phyloP scores from a whole-genome alignment of 2,888 invertebrate genomes.

The Glaucopsyche alexis region DNA sequence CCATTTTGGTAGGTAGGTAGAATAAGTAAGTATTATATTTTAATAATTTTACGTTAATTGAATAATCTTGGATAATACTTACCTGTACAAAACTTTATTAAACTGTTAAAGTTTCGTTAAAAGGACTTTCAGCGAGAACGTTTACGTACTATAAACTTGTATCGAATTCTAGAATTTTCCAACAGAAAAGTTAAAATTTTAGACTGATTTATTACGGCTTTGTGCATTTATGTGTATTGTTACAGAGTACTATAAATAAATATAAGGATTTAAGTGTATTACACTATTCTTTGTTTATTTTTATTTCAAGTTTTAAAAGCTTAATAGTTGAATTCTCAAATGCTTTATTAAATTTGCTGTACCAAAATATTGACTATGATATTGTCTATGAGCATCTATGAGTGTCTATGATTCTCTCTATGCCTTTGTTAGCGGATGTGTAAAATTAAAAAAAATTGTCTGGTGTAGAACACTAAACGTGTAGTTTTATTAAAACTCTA shows the following conservation, averaged over 20 bases:
- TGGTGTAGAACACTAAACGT: too few species aligned
- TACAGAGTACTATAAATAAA: slow-evolving; percentile 5
- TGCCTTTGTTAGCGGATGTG: too few species aligned
- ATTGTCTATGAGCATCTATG: too few species aligned
- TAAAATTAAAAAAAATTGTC: too few species aligned
- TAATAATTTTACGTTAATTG: background rate
- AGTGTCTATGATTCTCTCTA: too few species aligned
- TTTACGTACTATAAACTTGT: background rate
- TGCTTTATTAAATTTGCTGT: too few species aligned
- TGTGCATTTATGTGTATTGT: slow-evolving; percentile 3
- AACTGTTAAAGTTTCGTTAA: background rate
- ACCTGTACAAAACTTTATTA: background rate
- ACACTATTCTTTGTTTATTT: background rate
- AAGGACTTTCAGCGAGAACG: background rate
- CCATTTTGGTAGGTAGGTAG: background rate
- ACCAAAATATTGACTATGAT: too few species aligned
- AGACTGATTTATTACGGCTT: slow-evolving; percentile 9
- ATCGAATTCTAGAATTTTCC: slow-evolving; percentile 11
- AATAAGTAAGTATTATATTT: background rate
- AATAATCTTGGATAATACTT: background rate
- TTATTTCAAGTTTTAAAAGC: background rate
- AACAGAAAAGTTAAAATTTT: background rate
- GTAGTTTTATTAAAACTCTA: too few species aligned
- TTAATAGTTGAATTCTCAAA: background rate
- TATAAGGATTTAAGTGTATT: background rate